Conservation (phyloP, 2,888 invertebrate species). For the Lithophane ornitopus region DNA sequence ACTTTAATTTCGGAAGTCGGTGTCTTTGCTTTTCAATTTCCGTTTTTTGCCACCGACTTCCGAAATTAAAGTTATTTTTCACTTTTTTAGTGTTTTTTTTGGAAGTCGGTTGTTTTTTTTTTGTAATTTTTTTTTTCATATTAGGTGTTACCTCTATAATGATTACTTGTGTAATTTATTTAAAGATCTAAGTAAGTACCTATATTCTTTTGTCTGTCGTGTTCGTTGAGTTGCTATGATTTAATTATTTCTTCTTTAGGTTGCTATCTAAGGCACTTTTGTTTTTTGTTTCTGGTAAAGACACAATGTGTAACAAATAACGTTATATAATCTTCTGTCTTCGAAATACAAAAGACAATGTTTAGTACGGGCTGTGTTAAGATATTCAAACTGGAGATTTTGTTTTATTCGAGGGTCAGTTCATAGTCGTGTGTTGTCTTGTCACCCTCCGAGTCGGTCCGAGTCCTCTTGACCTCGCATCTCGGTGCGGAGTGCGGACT, state of each 20-base stretch:
- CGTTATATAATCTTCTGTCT: not conserved
- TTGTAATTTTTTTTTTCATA: not conserved
- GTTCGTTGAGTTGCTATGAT: not conserved
- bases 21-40: no score
- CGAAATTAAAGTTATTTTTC: no score
- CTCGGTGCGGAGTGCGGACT: constrained; percentile 56
- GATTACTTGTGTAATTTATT: not conserved
- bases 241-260: not conserved
- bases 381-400: constrained; percentile 50
- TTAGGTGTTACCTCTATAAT: not conserved
- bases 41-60: no score
- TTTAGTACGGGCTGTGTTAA: constrained; percentile 17
- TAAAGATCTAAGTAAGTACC: not conserved
- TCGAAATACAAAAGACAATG: not conserved
- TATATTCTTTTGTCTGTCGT: not conserved
- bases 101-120: no score
- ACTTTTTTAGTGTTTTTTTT: no score
- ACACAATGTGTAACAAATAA: not conserved
- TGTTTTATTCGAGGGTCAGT: constrained; percentile 49
- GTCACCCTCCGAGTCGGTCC: constrained; percentile 51
- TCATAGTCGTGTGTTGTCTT: constrained; percentile 34
- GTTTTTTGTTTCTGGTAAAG: not conserved
- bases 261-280: not conserved
- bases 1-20: no score
- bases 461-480: constrained; percentile 67